These are phyloP conservation scores for Stratiolaelaps scimitus DNA, from an alignment of 1,140 invertebrate species.

Conservation along the genomic window DNA sequence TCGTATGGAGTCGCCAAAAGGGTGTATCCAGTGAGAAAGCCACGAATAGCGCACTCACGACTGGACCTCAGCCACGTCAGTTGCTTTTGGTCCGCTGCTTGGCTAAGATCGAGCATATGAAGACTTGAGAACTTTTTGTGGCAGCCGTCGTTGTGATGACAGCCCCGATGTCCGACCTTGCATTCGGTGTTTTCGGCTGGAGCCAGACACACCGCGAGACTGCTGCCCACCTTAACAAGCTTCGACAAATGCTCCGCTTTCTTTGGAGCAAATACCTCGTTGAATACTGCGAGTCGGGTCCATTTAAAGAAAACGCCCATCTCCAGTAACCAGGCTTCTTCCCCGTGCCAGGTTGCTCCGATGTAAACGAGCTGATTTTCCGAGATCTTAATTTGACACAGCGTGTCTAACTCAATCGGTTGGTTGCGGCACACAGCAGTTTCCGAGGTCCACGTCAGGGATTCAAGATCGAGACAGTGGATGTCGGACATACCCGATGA, in stretches of 20 bases:
- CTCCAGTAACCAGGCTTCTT: conserved; percentile 19
- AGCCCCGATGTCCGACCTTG: background rate
- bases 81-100: background rate
- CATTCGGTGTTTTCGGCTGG: background rate
- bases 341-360: conserved; percentile 21
- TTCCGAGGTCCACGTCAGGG: conserved; percentile 15
- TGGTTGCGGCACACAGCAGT: conserved; percentile 3
- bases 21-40: conserved; percentile 1
- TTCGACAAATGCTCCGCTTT: background rate
- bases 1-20: conserved; percentile 2
- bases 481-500: conserved; percentile 10
- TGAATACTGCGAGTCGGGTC: background rate
- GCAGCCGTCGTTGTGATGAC: background rate
- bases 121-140: background rate
- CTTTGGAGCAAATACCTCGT: conserved; percentile 3
- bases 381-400: conserved; percentile 26
- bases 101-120: background rate
- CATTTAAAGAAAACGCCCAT: conserved; percentile 23
- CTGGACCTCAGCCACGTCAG: conserved; percentile 3
- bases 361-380: conserved; percentile 23
- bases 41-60: background rate
- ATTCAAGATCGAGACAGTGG: conserved; percentile 2
- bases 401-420: background rate
- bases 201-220: conserved; percentile 1
- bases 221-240: background rate